phyloP scores from a whole-genome alignment of 2,113 vertebrate genomes.

The Rhombomys opimus region DNA sequence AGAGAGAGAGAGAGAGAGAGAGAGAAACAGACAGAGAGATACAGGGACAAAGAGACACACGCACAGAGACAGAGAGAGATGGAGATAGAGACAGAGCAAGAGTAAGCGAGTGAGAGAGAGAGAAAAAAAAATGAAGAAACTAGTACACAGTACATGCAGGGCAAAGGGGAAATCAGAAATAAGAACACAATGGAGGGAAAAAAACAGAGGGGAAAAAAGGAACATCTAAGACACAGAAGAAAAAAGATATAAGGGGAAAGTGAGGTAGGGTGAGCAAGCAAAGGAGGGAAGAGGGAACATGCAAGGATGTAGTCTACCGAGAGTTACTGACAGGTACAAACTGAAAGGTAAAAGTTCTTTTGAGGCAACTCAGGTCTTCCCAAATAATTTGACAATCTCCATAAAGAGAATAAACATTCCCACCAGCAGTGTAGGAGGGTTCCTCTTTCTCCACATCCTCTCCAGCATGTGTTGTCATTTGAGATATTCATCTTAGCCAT shows the following conservation, averaged over 20 bases:
- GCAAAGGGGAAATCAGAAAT: background rate
- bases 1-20: background rate
- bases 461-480: no score
- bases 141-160: background rate
- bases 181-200: background rate
- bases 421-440: no score
- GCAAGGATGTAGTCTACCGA: rapidly evolving
- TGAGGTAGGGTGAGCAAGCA: rapidly evolving
- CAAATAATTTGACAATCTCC: background rate
- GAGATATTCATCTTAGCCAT: no score
- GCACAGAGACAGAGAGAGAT: background rate
- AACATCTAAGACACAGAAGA: background rate
- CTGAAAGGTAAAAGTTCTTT: background rate
- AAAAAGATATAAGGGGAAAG: no score
- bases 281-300: rapidly evolving
- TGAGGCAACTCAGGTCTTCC: background rate
- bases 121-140: background rate
- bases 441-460: no score
- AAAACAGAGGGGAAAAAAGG: no score
- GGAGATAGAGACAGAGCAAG: background rate
- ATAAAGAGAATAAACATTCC: background rate
- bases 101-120: background rate
- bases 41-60: background rate
- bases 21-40: background rate
- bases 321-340: background rate